These are phyloP conservation scores for Caenorhabditis plicata DNA, from an alignment of 2,888 invertebrate genomes.

Conservation along the genomic window DNA sequence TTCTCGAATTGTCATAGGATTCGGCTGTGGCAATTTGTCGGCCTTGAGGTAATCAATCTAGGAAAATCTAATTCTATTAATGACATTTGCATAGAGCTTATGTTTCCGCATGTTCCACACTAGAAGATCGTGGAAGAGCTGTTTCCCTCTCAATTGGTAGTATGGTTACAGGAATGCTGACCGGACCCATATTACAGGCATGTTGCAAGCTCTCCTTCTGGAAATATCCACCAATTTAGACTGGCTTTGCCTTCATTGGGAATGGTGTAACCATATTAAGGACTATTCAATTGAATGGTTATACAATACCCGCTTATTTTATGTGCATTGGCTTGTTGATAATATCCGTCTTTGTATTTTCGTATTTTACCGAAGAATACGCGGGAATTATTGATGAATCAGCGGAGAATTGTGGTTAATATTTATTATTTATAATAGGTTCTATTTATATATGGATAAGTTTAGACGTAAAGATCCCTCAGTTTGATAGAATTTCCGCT, in stretches of 20 bases:
- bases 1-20: constrained; percentile 25
- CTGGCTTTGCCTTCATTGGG: constrained; percentile 26
- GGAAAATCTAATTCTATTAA: too few relatives aligned
- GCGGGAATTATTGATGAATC: constrained; percentile 42
- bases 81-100: too few relatives aligned
- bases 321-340: constrained; percentile 14
- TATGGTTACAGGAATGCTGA: constrained; percentile 32
- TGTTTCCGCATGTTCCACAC: constrained; percentile 23
- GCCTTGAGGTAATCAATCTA: too few relatives aligned
- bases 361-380: constrained; percentile 36
- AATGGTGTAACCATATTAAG: constrained; percentile 13
- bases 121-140: constrained; percentile 29
- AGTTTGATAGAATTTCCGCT: constrained; percentile 29
- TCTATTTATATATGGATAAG: constrained; percentile 1
- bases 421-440: neutral
- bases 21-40: constrained; percentile 34
- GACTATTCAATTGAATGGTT: constrained; percentile 25
- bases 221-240: constrained; percentile 3
- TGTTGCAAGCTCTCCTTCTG: neutral
- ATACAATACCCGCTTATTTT: constrained; percentile 30
- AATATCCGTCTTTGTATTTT: constrained; percentile 23
- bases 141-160: constrained; percentile 32
- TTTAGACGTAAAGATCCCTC: constrained; percentile 32
- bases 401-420: constrained; percentile 7
- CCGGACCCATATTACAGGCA: constrained; percentile 31